Evolutionary conservation across 2,888 invertebrate species (phyloP).

Genomic region (Sphaerophoria taeniata): DNA sequence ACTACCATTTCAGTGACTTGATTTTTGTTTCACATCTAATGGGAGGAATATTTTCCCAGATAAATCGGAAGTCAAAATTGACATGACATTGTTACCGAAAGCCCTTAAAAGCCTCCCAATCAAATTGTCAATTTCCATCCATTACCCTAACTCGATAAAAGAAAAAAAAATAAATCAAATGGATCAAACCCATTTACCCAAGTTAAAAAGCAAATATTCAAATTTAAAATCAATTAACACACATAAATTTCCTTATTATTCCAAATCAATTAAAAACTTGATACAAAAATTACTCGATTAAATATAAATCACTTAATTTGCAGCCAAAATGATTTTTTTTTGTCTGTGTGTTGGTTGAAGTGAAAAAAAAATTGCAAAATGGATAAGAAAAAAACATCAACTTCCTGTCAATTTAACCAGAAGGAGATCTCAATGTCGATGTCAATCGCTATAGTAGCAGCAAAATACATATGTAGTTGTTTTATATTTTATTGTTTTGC

Average conservation of each 20-base stretch:
- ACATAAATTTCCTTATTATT: conserved; percentile 31
- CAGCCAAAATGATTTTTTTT: conserved; percentile 12
- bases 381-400: conserved; percentile 12
- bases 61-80: not conserved
- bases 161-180: not conserved
- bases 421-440: conserved; percentile 29
- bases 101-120: conserved; percentile 6
- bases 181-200: not conserved
- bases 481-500: not conserved
- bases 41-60: not conserved
- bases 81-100: not conserved
- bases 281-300: conserved; percentile 30
- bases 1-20: no score
- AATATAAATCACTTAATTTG: conserved; percentile 41
- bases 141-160: not conserved
- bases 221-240: conserved; percentile 33
- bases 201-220: conserved; percentile 5
- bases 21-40: not conserved
- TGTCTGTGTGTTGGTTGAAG: not conserved
- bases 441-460: not conserved
- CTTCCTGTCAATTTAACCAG: conserved; percentile 18
- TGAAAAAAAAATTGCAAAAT: conserved; percentile 18
- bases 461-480: not conserved
- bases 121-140: not conserved
- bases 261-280: conserved; percentile 31